Evolutionary conservation across 2,888 invertebrate species (phyloP).

Genomic region (Seladonia tumulorum): DNA sequence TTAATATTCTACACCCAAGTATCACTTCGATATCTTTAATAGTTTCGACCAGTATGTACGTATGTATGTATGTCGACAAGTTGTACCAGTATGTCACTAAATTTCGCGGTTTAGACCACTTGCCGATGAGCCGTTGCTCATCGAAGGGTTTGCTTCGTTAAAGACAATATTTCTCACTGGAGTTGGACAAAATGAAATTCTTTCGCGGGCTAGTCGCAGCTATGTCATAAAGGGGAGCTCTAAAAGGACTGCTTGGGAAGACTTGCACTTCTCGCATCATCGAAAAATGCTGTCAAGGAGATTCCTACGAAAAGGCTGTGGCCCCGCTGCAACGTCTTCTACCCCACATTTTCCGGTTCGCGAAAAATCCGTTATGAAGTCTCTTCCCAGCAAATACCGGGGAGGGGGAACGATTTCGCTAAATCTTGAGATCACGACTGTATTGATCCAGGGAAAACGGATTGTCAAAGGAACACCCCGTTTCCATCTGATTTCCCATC

Average conservation of each 20-base stretch:
- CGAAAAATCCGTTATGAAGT: constrained; percentile 35
- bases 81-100: no score
- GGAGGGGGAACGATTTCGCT: constrained; percentile 19
- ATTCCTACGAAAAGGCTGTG: constrained; percentile 16
- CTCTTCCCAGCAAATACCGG: background rate
- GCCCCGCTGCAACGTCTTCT: constrained; percentile 8
- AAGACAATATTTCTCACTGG: background rate
- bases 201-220: background rate
- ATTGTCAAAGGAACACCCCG: constrained; percentile 18
- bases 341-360: constrained; percentile 28
- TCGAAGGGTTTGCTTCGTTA: background rate
- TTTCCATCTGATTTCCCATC: constrained; percentile 36
- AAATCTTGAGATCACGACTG: constrained; percentile 29
- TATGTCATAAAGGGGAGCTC: background rate
- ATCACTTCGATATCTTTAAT: no score
- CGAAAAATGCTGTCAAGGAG: constrained; percentile 34
- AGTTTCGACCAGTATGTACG: no score
- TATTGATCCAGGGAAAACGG: constrained; percentile 29
- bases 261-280: constrained; percentile 30
- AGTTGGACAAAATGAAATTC: constrained; percentile 16
- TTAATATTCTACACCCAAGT: no score
- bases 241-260: background rate
- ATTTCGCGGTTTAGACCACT: no score
- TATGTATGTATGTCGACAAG: no score
- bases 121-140: background rate